These are phyloP conservation scores for Archips xylosteana DNA, from an alignment of 2,888 invertebrate genomes.

Conservation along the genomic window DNA sequence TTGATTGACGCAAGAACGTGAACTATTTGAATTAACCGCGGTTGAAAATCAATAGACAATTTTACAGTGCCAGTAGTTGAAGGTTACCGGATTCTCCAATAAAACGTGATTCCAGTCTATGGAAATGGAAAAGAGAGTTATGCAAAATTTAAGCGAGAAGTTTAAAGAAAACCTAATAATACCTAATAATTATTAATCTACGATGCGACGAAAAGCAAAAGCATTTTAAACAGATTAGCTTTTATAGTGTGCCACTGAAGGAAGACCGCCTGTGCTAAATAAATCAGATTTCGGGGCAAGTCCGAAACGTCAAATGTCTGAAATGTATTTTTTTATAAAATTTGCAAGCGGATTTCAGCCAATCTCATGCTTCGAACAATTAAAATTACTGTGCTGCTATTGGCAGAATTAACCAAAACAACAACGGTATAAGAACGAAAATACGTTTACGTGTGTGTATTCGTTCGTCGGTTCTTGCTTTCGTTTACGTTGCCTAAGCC, in stretches of 20 bases:
- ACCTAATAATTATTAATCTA: neutral
- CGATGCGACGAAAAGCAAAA: too few relatives aligned
- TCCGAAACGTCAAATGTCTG: neutral
- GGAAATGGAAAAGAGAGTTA: neutral
- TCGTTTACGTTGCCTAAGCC: neutral
- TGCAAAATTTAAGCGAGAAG: neutral
- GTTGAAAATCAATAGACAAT: conserved; percentile 43
- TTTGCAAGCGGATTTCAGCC: conserved; percentile 4
- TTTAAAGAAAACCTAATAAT: neutral
- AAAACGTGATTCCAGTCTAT: neutral
- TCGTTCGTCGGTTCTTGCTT: neutral
- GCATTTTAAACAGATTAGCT: too few relatives aligned
- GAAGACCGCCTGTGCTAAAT: conserved; percentile 7
- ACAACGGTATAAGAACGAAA: neutral
- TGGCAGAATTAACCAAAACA: conserved; percentile 7
- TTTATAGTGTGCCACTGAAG: too few relatives aligned
- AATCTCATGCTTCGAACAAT: neutral
- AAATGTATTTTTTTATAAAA: neutral
- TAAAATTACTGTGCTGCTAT: neutral
- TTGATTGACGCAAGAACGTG: conserved; percentile 55
- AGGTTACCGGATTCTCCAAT: neutral
- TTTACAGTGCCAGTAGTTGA: conserved; percentile 43
- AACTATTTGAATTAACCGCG: conserved; percentile 59
- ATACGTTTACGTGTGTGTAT: neutral
- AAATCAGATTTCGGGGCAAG: conserved; percentile 12